Conservation (phyloP, 2,113 vertebrate species). For the Campylorhamphus procurvoides region DNA sequence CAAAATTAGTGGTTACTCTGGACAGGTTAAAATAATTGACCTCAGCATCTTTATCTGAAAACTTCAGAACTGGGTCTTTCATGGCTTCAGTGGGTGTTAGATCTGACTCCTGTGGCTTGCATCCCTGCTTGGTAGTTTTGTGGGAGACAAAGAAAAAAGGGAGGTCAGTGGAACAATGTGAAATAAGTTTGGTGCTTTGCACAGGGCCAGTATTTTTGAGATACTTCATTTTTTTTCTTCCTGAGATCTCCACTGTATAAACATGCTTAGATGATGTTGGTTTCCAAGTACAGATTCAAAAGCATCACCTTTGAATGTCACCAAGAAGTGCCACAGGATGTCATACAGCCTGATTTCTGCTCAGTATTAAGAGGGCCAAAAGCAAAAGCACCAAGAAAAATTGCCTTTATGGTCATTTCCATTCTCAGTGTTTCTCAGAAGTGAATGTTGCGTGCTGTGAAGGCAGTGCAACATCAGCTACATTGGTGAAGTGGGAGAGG, state of each 20-base stretch:
- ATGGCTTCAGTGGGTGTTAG: neutral
- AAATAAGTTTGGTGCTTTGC: neutral
- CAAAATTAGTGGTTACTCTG: neutral
- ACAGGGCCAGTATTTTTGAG: neutral
- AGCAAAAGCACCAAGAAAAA: neutral
- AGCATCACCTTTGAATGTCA: neutral
- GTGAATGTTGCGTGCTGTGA: neutral
- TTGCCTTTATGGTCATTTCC: neutral
- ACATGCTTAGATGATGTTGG: fast-evolving
- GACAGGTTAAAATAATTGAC: neutral
- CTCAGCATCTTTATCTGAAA: neutral
- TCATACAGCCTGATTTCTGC: neutral
- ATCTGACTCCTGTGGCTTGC: neutral
- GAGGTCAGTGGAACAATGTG: neutral
- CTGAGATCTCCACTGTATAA: neutral
- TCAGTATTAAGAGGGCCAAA: neutral
- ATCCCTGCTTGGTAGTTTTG: neutral
- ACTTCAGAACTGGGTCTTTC: neutral
- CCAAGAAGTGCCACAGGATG: neutral
- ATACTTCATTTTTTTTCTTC: neutral
- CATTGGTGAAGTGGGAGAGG: neutral
- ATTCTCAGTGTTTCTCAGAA: neutral
- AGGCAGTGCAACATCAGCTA: neutral
- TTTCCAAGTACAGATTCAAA: neutral
- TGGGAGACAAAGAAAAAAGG: neutral